Evolutionary conservation across 2,113 vertebrate species (phyloP).

Genomic region (Indicator indicator): DNA sequence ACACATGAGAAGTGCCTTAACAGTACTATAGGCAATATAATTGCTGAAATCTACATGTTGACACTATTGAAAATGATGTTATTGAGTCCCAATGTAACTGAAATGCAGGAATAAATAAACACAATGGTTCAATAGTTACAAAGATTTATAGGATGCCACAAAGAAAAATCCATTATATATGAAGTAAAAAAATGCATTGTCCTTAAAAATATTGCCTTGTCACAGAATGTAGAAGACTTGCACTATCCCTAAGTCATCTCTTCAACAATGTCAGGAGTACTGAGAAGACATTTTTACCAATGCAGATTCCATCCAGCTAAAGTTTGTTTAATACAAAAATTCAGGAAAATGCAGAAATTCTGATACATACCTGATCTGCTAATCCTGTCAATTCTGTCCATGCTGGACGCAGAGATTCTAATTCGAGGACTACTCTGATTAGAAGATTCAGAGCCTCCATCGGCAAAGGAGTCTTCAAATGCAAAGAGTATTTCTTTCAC

Average conservation of each 20-base stretch:
- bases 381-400: constrained; percentile 92
- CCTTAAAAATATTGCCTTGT: background rate
- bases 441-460: constrained; percentile 91
- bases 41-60: background rate
- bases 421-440: constrained; percentile 89
- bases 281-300: constrained; percentile 11
- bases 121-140: background rate
- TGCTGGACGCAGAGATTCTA: constrained; percentile 86
- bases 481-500: constrained; percentile 90
- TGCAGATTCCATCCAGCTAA: background rate
- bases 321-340: background rate
- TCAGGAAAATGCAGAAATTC: background rate
- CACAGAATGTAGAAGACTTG: background rate
- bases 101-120: background rate
- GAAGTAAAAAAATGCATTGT: background rate
- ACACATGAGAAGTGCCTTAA: background rate
- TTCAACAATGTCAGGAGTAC: background rate
- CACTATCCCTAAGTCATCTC: background rate
- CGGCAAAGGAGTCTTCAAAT: constrained; percentile 87
- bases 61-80: background rate
- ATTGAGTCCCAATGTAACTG: background rate
- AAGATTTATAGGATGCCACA: background rate
- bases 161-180: background rate
- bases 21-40: background rate
- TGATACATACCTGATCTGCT: constrained; percentile 89